Percentiles rank a stretch among this genome's conserved stretches.
These are phyloP conservation scores for Operophtera brumata DNA, from an alignment of 2,888 invertebrate species.

Conservation along the genomic window DNA sequence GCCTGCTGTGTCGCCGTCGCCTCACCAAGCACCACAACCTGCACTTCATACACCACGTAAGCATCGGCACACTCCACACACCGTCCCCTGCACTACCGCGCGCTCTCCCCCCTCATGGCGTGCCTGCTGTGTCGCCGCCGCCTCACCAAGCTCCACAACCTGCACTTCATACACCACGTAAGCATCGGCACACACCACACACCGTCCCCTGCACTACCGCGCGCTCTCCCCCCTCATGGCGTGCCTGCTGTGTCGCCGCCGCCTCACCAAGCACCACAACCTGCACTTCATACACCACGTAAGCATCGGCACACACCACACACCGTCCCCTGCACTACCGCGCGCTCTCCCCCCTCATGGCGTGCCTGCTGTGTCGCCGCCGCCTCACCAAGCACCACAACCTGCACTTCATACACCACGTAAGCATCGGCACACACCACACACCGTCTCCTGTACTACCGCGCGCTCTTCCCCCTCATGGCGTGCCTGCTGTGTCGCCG, in stretches of 20 bases:
- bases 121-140: conserved; percentile 89
- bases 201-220: conserved; percentile 86
- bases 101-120: conserved; percentile 86
- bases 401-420: conserved; percentile 85
- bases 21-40: conserved; percentile 89
- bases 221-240: conserved; percentile 86
- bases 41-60: conserved; percentile 83
- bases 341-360: conserved; percentile 85
- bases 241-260: conserved; percentile 88
- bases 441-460: too few species aligned
- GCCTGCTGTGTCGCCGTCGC: conserved; percentile 88
- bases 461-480: conserved; percentile 85
- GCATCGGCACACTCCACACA: conserved; percentile 72
- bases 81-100: conserved; percentile 86
- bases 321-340: conserved; percentile 86
- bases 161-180: conserved; percentile 84
- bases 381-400: conserved; percentile 88
- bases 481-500: conserved; percentile 89
- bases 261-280: conserved; percentile 88
- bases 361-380: conserved; percentile 88
- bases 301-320: conserved; percentile 68
- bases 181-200: conserved; percentile 69
- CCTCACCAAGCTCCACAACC: conserved; percentile 87
- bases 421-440: conserved; percentile 39
- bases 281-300: conserved; percentile 85